Conservation (phyloP, 2,888 invertebrate species). For the Pterostichus madidus region DNA sequence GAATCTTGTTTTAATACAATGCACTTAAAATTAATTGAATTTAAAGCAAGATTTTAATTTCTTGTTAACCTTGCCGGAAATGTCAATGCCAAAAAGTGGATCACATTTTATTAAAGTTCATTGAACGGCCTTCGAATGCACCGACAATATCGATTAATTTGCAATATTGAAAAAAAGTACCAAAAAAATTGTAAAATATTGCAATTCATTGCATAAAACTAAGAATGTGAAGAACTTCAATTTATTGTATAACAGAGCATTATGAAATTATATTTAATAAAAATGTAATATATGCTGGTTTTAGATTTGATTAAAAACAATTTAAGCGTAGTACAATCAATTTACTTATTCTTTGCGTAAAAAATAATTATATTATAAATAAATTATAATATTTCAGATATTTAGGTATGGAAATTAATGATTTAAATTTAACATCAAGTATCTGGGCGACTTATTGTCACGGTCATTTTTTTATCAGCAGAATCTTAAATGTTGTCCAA, state of each 20-base stretch:
- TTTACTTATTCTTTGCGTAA: too few relatives aligned
- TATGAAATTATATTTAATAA: too few relatives aligned
- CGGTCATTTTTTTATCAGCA: conserved; percentile 54
- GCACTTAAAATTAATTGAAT: conserved; percentile 20
- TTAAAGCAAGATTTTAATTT: conserved; percentile 47
- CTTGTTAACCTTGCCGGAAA: conserved; percentile 60
- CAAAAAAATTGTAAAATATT: too few relatives aligned
- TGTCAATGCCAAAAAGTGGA: conserved; percentile 62
- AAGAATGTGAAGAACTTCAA: too few relatives aligned
- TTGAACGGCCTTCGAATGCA: conserved; percentile 56
- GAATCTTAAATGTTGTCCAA: conserved; percentile 32
- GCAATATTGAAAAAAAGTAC: background rate
- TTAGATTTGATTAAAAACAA: too few relatives aligned
- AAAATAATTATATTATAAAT: too few relatives aligned
- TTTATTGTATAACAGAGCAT: too few relatives aligned
- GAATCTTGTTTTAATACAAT: conserved; percentile 12
- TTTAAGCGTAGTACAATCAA: too few relatives aligned
- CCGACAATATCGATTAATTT: background rate
- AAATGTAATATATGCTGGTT: too few relatives aligned
- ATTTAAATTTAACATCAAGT: conserved; percentile 34
- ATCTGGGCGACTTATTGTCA: conserved; percentile 29
- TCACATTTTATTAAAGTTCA: conserved; percentile 58
- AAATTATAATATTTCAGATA: too few relatives aligned
- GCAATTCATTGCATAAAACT: too few relatives aligned
- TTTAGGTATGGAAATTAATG: background rate